Evolutionary conservation across 2,113 vertebrate species (phyloP).

Genomic region (Panurus biarmicus): DNA sequence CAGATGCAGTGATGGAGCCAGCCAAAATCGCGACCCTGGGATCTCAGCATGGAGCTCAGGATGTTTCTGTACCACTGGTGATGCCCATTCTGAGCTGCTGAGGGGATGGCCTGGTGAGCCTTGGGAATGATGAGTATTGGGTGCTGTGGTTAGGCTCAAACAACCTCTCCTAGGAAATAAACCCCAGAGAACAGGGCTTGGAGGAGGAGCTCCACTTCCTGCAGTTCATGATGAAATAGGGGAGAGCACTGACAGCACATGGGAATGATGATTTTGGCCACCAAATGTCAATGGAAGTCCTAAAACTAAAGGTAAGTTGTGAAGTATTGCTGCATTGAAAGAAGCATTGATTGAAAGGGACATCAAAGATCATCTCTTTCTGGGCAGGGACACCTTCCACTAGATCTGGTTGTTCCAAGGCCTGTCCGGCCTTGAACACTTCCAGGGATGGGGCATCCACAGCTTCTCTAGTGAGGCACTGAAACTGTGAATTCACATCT

Average conservation of each 20-base stretch:
- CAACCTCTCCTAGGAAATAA: background rate
- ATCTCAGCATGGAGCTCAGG: background rate
- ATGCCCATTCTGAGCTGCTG: background rate
- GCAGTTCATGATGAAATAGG: background rate
- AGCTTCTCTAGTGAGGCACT: background rate
- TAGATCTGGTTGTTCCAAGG: background rate
- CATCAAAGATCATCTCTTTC: background rate
- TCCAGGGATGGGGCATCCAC: background rate
- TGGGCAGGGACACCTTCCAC: background rate
- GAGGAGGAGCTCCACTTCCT: background rate
- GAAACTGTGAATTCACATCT: background rate
- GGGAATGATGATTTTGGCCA: background rate
- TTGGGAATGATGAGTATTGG: background rate
- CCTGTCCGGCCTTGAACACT: background rate
- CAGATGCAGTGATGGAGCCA: background rate
- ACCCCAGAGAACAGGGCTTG: background rate
- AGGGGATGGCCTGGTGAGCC: background rate
- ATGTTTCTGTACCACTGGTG: background rate
- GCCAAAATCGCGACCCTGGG: background rate
- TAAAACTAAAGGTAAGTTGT: background rate
- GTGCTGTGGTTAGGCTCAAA: background rate
- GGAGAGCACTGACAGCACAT: background rate
- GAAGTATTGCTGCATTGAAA: background rate
- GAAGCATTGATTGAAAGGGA: background rate
- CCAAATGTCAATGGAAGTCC: accelerated